Conservation (phyloP, 1,140 invertebrate species). For the Gonatopus flavifemur region DNA sequence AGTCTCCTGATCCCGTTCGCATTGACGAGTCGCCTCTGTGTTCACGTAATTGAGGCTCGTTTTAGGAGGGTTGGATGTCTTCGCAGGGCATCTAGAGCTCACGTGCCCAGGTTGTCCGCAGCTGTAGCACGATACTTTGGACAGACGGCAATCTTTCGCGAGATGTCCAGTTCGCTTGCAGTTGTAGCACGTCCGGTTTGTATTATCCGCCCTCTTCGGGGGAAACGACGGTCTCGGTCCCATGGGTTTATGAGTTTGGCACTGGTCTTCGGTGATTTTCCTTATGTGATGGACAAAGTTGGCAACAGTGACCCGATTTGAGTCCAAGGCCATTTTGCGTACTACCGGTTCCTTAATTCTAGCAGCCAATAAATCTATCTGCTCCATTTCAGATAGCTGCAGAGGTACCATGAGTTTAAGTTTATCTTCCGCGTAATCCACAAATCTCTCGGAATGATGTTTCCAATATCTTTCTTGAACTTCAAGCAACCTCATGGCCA, state of each 20-base stretch:
- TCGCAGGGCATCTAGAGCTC: background rate
- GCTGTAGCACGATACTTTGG: background rate
- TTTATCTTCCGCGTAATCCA: background rate
- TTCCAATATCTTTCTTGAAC: background rate
- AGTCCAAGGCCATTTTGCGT: background rate
- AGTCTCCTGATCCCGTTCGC: no score
- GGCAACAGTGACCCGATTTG: background rate
- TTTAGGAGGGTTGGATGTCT: no score
- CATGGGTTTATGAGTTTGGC: background rate
- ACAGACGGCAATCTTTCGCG: background rate
- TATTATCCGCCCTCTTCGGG: background rate
- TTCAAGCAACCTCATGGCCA: background rate
- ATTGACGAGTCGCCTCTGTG: no score
- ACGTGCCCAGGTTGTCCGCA: background rate
- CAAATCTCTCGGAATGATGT: background rate
- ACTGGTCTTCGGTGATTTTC: background rate
- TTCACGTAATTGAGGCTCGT: no score
- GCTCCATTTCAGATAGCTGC: background rate
- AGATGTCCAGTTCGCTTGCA: background rate
- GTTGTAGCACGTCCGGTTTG: background rate
- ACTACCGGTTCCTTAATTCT: background rate
- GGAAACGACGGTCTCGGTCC: background rate
- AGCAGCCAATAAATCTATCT: background rate
- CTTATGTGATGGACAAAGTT: background rate
- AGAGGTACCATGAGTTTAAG: background rate